A percentile compares a stretch with the other conserved stretches of the same genome.
Evolutionary conservation across 2,888 invertebrate species (phyloP).

Genomic region (Phortica magna): DNA sequence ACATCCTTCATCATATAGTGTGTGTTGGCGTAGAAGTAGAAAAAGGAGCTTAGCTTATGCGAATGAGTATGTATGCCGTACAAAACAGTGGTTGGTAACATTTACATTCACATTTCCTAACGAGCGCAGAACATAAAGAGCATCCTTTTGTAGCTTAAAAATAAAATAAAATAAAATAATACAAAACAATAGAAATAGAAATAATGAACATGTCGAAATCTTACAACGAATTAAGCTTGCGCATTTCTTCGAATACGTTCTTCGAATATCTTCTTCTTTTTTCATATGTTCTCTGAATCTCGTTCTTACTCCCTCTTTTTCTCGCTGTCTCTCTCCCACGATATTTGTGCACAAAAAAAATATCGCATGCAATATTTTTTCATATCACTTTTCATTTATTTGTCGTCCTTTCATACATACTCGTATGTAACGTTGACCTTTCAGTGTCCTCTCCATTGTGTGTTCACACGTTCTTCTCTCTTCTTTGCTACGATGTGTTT

Average conservation of each 20-base stretch:
- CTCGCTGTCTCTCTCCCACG: background rate
- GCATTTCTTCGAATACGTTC: background rate
- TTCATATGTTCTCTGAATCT: background rate
- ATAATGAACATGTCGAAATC: background rate
- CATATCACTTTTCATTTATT: conserved; percentile 21
- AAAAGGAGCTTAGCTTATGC: conserved; percentile 6
- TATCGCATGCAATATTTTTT: conserved; percentile 37
- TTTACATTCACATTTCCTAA: background rate
- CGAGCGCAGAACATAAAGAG: no score
- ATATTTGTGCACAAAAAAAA: conserved; percentile 30
- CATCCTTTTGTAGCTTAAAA: background rate
- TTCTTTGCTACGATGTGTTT: background rate
- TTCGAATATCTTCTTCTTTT: background rate
- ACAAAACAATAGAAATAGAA: background rate
- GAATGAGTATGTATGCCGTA: background rate
- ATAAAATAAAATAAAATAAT: background rate
- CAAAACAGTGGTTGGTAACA: background rate
- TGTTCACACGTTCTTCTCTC: background rate
- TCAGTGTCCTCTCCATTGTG: conserved; percentile 25
- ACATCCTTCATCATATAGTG: background rate
- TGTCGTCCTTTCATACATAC: background rate
- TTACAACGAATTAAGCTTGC: background rate
- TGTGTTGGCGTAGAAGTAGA: conserved; percentile 9
- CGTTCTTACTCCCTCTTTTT: background rate
- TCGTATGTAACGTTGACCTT: conserved; percentile 39